Base-by-base conservation (phyloP, 2,797 vertebrate species). In the Sus cebifrons region DNA sequence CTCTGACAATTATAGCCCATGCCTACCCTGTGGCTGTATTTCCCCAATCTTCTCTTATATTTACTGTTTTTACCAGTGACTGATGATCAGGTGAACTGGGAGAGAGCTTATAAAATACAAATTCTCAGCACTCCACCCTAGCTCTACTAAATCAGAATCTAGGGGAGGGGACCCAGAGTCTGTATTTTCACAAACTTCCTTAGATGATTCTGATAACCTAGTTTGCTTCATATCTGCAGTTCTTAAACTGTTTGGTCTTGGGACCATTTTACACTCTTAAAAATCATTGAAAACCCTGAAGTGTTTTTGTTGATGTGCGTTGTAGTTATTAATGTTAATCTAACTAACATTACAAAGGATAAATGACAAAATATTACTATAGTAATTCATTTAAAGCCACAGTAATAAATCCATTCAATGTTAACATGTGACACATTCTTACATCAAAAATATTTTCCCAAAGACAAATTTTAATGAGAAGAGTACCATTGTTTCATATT, bases 391-490 rank as follows among this genome's bases (percentile, higher is more conserved):
- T 89, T 56, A 71, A 60, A 74, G 4, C 82, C 52, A 75, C 32
- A 75, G 56, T 54, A 40, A 87, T 68, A 75, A 73, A 60, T 23
- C 29, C n/a, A 77, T 81, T 70, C 65, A 75, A 29, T 65, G 21
- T 71, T 77, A 85, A 29, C 29, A 5, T 54, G 36, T 1, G 27
- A 60, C 21, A 81, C 29, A 86, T 93, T 93, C 25, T 85, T 88
- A 78, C 83, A 29, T 75, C 1, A 86, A 82, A 96, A 94, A 18
- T 67, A 52, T 89, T 86, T 88, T 68, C 54, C 71, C 90, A 90
- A 87, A 70, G 29, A 49, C 27, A 82, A 60, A 40, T 74, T 84
- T 74, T 64, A n/a, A 23, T 49, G 60, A 95, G 52, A 67, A 85
- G 27, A 32, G 21, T 67, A 20, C 11, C 62, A 54, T 58, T 89